phyloP scores from a whole-genome alignment of 2,888 invertebrate species.

The Ormyrus labotus region DNA sequence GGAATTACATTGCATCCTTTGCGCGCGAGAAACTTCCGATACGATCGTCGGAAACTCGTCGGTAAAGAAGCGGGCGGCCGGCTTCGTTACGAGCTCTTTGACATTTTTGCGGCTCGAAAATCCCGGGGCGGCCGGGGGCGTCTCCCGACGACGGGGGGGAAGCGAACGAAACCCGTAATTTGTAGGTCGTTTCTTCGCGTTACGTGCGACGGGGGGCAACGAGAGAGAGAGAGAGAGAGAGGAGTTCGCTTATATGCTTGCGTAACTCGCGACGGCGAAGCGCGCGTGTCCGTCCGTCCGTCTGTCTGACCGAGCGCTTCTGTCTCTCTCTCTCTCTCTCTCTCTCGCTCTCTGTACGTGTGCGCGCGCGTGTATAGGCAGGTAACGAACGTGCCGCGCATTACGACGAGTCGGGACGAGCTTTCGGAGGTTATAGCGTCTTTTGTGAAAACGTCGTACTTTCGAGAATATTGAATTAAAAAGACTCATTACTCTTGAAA shows the following conservation, averaged over 20 bases:
- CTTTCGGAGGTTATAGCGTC: too few relatives aligned
- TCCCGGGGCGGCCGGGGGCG: neutral
- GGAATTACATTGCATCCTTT: too few relatives aligned
- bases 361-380: neutral
- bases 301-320: neutral
- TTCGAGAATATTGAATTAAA: too few relatives aligned
- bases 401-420: neutral
- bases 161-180: slow-evolving; percentile 66
- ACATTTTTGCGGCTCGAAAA: too few relatives aligned
- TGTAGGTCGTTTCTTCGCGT: slow-evolving; percentile 70
- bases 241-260: slow-evolving; percentile 12
- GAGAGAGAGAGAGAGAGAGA: too few relatives aligned
- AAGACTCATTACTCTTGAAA: too few relatives aligned
- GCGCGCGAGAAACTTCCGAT: too few relatives aligned
- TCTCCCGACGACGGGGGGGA: slow-evolving; percentile 51
- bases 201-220: slow-evolving; percentile 48
- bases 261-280: slow-evolving; percentile 8
- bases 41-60: too few relatives aligned
- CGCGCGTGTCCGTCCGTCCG: neutral
- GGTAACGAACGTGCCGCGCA: slow-evolving; percentile 24
- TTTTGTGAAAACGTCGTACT: too few relatives aligned
- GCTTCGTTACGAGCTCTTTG: too few relatives aligned
- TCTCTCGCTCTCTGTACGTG: neutral
- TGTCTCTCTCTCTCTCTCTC: neutral
- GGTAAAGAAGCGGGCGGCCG: too few relatives aligned